phyloP scores from a whole-genome alignment of 2,113 vertebrate genomes.

The Grus americana region DNA sequence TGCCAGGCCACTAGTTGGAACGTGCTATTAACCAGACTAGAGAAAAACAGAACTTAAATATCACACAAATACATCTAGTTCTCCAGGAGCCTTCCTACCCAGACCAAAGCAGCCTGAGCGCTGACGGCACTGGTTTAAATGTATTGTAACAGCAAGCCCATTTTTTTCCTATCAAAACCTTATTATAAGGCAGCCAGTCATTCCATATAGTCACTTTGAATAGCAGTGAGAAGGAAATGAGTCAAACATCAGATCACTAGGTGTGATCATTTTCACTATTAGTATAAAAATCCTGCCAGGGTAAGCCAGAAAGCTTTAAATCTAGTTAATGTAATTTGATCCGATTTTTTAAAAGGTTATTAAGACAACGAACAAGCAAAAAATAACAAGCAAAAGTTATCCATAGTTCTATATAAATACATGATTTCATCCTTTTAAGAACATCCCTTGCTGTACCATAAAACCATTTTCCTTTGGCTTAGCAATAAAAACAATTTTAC shows the following conservation, averaged over 20 bases:
- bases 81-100: not conserved
- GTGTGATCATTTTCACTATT: not conserved
- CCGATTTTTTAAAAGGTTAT: not conserved
- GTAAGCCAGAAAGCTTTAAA: not conserved
- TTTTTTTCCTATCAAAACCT: slow-evolving; percentile 25
- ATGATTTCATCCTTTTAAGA: not conserved
- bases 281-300: not conserved
- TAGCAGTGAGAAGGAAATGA: not conserved
- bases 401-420: not conserved
- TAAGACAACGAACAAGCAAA: not conserved
- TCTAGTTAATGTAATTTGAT: not conserved
- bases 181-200: not conserved
- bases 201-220: not conserved
- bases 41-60: slow-evolving; percentile 17
- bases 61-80: not conserved
- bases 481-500: slow-evolving; percentile 44
- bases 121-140: slow-evolving; percentile 28
- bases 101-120: slow-evolving; percentile 27
- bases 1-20: not conserved
- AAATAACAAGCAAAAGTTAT: not conserved
- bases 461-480: not conserved
- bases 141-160: not conserved
- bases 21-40: not conserved
- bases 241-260: not conserved
- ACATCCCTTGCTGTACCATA: not conserved